Evolutionary conservation across 1,140 invertebrate genomes (phyloP).

Genomic region (Atta colombica): DNA sequence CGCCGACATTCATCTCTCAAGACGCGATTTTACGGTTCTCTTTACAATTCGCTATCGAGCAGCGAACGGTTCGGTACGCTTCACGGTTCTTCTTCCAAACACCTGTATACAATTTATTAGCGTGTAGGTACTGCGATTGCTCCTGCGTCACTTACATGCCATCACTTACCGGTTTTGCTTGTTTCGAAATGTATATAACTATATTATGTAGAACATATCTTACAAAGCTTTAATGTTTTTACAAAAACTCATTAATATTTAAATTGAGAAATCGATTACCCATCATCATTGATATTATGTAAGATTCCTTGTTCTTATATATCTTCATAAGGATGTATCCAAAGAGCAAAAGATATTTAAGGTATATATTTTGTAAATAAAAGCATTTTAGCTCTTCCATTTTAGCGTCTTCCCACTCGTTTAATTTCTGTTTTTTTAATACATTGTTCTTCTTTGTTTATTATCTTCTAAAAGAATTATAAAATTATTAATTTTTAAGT

Average conservation of each 20-base stretch:
- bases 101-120: slow-evolving; percentile 54
- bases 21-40: slow-evolving; percentile 43
- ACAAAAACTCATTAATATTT: neutral
- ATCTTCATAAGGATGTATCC: neutral
- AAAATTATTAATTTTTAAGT: neutral
- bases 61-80: slow-evolving; percentile 41
- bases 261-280: neutral
- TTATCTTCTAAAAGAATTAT: neutral
- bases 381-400: neutral
- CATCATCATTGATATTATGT: too few relatives aligned
- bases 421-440: too few relatives aligned
- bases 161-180: slow-evolving; percentile 35
- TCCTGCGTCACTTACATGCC: slow-evolving; percentile 18
- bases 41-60: slow-evolving; percentile 40
- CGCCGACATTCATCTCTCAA: neutral
- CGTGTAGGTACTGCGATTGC: slow-evolving; percentile 49
- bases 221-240: neutral
- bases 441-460: neutral
- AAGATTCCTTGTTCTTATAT: neutral
- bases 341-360: neutral
- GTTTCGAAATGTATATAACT: slow-evolving; percentile 20
- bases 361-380: neutral
- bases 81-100: slow-evolving; percentile 51
- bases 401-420: neutral
- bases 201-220: neutral